These are phyloP conservation scores for Bubo bubo DNA, from an alignment of 2,113 vertebrate species.

Conservation along the genomic window DNA sequence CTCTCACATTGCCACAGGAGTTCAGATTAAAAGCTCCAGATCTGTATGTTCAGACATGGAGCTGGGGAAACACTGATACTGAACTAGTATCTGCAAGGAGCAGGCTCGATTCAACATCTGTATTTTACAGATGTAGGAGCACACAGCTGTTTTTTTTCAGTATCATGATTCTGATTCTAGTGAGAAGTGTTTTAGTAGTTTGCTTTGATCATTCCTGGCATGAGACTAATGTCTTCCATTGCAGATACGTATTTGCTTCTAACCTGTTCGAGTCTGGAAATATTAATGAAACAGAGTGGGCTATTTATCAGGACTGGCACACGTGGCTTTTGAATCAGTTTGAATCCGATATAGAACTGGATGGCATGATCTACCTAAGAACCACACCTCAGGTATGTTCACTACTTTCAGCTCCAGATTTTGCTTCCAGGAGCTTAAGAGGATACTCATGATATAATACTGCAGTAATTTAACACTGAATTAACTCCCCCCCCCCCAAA, in stretches of 20 bases:
- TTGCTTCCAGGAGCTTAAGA: neutral
- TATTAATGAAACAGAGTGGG: slow-evolving; percentile 83
- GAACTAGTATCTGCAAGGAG: neutral
- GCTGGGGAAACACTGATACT: neutral
- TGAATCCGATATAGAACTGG: slow-evolving; percentile 75
- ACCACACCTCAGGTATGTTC: slow-evolving; percentile 79
- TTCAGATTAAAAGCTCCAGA: neutral
- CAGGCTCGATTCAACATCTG: neutral
- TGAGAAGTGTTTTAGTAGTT: neutral
- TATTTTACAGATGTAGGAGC: neutral
- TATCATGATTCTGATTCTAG: neutral
- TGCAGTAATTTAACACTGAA: neutral
- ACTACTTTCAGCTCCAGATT: neutral
- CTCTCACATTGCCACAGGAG: neutral
- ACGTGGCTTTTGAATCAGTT: slow-evolving; percentile 83
- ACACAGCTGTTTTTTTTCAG: neutral
- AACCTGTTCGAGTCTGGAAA: slow-evolving; percentile 80
- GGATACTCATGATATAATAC: neutral
- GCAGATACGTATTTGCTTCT: slow-evolving; percentile 85
- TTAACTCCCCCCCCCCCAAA: neutral
- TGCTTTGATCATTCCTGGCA: neutral
- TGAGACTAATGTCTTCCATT: neutral
- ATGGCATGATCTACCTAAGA: slow-evolving; percentile 85
- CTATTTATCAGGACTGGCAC: slow-evolving; percentile 87
- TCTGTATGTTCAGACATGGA: neutral